Evolutionary conservation across 2,113 vertebrate genomes (phyloP).

Genomic region (Pygoscelis adeliae): DNA sequence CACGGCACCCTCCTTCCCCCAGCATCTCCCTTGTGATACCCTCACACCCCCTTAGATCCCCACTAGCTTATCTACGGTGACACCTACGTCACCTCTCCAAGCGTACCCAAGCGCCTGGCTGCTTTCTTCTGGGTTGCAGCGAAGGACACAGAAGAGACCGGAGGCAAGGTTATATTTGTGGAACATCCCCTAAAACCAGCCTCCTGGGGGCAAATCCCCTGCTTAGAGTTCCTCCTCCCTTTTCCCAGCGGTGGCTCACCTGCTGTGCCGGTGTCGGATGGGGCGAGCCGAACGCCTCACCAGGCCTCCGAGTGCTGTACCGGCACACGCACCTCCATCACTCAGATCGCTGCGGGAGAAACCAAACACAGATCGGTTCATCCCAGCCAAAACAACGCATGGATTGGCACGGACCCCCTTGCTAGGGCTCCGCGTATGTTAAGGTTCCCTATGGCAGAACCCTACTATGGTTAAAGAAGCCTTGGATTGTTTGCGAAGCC

Average conservation of each 20-base stretch:
- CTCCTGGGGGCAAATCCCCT: neutral
- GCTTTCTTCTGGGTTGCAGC: neutral
- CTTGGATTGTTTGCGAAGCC: neutral
- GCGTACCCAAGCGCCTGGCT: neutral
- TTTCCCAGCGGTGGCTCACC: rapidly evolving
- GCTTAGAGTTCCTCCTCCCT: neutral
- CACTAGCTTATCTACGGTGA: neutral
- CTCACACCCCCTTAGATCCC: neutral
- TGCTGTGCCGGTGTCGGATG: neutral
- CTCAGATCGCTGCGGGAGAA: neutral
- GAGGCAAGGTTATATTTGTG: neutral
- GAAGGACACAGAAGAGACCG: neutral
- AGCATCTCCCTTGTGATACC: neutral
- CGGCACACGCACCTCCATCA: neutral
- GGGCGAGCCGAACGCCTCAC: rapidly evolving
- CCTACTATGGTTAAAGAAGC: neutral
- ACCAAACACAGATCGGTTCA: neutral
- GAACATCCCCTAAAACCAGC: neutral
- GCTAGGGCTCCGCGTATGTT: neutral
- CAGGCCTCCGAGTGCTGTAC: neutral
- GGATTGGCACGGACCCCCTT: neutral
- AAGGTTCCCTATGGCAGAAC: neutral
- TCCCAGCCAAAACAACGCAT: rapidly evolving
- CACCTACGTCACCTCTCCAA: neutral
- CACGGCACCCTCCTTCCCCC: neutral